These are phyloP conservation scores for Charina bottae DNA, from an alignment of 2,113 vertebrate genomes.

Conservation along the genomic window DNA sequence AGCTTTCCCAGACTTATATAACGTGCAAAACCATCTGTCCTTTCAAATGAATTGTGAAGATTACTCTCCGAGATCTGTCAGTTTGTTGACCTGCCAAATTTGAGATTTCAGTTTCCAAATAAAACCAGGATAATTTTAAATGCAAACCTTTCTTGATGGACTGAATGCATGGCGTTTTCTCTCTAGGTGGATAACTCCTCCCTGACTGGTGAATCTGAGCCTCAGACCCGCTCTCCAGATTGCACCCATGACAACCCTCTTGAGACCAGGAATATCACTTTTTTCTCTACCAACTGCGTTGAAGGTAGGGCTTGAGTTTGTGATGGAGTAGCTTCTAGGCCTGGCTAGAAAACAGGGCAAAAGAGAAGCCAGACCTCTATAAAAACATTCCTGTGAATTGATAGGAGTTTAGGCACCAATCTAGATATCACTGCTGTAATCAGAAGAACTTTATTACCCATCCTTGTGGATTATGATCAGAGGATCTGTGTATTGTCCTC, in stretches of 20 bases:
- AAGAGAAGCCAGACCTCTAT: no score
- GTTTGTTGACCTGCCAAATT: not conserved
- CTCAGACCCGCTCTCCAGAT: conserved; percentile 32
- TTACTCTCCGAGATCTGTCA: not conserved
- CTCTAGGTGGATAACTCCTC: conserved; percentile 34
- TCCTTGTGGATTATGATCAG: not conserved
- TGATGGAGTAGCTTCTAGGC: not conserved
- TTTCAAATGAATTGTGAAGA: not conserved
- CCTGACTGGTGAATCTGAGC: conserved; percentile 33
- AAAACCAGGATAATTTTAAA: not conserved
- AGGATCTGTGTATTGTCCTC: not conserved
- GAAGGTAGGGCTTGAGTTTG: not conserved
- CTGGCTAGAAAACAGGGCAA: no score
- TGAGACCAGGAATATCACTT: conserved; percentile 32
- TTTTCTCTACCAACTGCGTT: conserved; percentile 37
- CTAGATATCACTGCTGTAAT: not conserved
- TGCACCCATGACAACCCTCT: conserved; percentile 33
- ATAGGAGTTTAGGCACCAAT: not conserved
- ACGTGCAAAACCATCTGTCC: not conserved
- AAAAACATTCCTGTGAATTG: not conserved
- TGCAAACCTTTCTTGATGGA: not conserved
- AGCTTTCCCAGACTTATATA: not conserved
- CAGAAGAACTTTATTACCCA: not conserved
- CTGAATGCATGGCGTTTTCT: not conserved
- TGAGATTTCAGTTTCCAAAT: not conserved